A percentile compares a stretch with the other conserved stretches of the same genome.
Evolutionary conservation across 2,797 vertebrate genomes (phyloP).

Genomic region (Danionella dracula): DNA sequence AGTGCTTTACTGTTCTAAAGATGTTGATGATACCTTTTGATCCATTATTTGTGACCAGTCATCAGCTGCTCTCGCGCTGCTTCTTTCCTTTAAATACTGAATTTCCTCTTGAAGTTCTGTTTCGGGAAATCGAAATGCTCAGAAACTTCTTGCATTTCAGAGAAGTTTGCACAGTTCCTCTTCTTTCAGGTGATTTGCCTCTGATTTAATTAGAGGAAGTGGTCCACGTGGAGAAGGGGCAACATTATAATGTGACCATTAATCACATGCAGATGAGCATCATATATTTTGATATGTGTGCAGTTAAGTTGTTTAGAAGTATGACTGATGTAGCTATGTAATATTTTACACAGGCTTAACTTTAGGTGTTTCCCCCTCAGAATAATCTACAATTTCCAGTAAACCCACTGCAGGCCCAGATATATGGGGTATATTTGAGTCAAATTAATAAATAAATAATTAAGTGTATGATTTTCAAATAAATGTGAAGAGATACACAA

Average conservation of each 20-base stretch:
- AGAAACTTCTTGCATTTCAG: neutral
- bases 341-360: neutral
- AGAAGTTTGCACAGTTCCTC: slow-evolving; percentile 17
- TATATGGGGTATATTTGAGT: neutral
- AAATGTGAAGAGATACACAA: no score
- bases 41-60: no score
- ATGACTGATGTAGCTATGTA: neutral
- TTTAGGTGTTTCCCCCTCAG: slow-evolving; percentile 3
- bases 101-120: neutral
- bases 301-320: slow-evolving; percentile 14
- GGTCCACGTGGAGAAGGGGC: slow-evolving; percentile 15
- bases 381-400: slow-evolving; percentile 8
- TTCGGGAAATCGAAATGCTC: neutral
- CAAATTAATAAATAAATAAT: no score
- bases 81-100: neutral
- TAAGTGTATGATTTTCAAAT: no score
- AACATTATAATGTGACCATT: slow-evolving; percentile 29
- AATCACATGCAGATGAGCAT: slow-evolving; percentile 24
- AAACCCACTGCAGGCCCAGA: neutral
- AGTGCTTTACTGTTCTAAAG: no score
- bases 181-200: slow-evolving; percentile 32
- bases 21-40: no score
- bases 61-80: neutral
- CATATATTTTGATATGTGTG: slow-evolving; percentile 17
- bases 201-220: slow-evolving; percentile 35